Percentiles rank a stretch among this genome's conserved stretches.
These are phyloP conservation scores for Lepus timidus DNA, from an alignment of 2,113 vertebrate species.

Conservation along the genomic window DNA sequence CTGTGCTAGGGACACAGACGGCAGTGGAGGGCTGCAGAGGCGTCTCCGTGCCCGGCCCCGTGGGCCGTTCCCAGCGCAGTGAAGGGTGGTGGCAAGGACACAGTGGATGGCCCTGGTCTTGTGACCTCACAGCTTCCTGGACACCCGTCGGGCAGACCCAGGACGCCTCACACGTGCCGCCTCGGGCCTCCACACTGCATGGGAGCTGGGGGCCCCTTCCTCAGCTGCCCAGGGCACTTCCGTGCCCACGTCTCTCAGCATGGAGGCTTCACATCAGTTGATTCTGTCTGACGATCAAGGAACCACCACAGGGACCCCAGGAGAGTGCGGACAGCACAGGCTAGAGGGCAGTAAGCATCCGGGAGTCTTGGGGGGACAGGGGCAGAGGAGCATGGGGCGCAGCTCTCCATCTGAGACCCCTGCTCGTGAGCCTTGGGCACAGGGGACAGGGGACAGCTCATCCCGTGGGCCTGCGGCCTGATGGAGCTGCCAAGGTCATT, in stretches of 20 bases:
- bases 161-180: slow-evolving; percentile 66
- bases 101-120: slow-evolving; percentile 76
- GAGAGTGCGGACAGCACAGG: not conserved
- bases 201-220: too few relatives aligned
- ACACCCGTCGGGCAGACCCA: slow-evolving; percentile 61
- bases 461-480: not conserved
- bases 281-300: not conserved
- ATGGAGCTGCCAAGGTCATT: not conserved
- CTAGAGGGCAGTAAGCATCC: not conserved
- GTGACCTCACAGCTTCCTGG: slow-evolving; percentile 68
- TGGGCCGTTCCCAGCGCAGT: slow-evolving; percentile 83
- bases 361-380: not conserved
- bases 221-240: too few relatives aligned
- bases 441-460: not conserved
- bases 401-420: not conserved
- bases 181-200: too few relatives aligned
- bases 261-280: not conserved
- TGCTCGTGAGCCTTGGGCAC: not conserved
- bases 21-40: slow-evolving; percentile 58
- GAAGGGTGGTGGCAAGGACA: slow-evolving; percentile 73
- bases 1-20: not conserved
- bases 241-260: not conserved
- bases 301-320: not conserved
- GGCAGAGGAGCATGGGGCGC: not conserved
- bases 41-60: slow-evolving; percentile 78